Percentiles rank a stretch among this genome's conserved stretches.
Evolutionary conservation across 2,888 invertebrate genomes (phyloP).

Genomic region (Suillia variegata): DNA sequence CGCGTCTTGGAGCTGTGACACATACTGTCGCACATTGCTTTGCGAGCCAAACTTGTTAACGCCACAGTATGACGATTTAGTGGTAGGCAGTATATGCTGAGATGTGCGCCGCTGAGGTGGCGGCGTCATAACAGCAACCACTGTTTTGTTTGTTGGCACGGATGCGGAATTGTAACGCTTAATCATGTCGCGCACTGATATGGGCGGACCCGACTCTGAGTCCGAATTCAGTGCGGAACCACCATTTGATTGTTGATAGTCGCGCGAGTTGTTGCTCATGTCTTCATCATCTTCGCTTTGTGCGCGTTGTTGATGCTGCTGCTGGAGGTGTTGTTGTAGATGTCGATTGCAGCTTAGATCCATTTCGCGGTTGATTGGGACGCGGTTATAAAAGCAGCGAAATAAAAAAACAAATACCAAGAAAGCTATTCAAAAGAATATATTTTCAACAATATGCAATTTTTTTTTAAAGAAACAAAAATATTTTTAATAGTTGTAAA

Average conservation of each 20-base stretch:
- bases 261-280: slow-evolving; percentile 30
- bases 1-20: no score
- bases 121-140: no score
- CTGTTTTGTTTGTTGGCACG: no score
- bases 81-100: slow-evolving; percentile 39
- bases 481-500: no score
- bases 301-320: slow-evolving; percentile 4
- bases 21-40: slow-evolving; percentile 7
- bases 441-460: neutral
- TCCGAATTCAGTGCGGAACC: slow-evolving; percentile 10
- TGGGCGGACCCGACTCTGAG: slow-evolving; percentile 29
- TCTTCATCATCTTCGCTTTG: slow-evolving; percentile 34
- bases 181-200: slow-evolving; percentile 55
- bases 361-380: neutral
- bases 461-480: neutral
- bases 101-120: slow-evolving; percentile 15
- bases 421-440: neutral
- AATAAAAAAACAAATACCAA: no score
- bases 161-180: slow-evolving; percentile 50
- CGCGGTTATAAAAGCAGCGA: slow-evolving; percentile 2
- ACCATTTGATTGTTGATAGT: slow-evolving; percentile 10
- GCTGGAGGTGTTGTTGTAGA: slow-evolving; percentile 18
- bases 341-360: slow-evolving; percentile 19
- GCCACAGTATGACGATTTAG: slow-evolving; percentile 45
- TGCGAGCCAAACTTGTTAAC: slow-evolving; percentile 28